phyloP scores from a whole-genome alignment of 2,797 vertebrate species.

The Cyclura pinguis region DNA sequence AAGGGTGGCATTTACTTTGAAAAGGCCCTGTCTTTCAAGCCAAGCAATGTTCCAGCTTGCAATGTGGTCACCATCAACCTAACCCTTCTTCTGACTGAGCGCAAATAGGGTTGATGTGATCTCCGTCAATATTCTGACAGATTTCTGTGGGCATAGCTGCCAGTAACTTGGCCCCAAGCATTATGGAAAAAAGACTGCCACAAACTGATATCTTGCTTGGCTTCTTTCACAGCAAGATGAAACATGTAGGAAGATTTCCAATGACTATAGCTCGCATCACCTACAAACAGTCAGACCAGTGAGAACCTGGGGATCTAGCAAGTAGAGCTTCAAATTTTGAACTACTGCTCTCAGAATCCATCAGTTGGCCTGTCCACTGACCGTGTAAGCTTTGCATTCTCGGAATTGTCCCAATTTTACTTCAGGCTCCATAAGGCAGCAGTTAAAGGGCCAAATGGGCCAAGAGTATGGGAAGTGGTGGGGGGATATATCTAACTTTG shows the following conservation, averaged over 20 bases:
- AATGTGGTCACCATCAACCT: background rate
- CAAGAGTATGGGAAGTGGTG: no score
- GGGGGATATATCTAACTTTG: background rate
- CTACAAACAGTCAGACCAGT: background rate
- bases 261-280: rapidly evolving
- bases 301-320: background rate
- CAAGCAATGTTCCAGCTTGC: no score
- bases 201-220: background rate
- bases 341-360: background rate
- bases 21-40: background rate
- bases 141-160: background rate
- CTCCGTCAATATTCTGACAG: background rate
- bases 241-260: background rate
- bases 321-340: background rate
- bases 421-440: no score
- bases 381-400: no score
- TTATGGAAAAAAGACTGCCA: background rate
- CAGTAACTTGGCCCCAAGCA: background rate
- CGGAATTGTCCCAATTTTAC: no score
- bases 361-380: background rate
- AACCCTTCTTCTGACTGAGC: background rate
- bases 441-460: no score
- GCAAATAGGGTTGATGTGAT: background rate
- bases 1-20: background rate
- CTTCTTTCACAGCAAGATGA: background rate